Base-by-base conservation (phyloP, 2,113 vertebrate genomes). In the Onychorhynchus coronatus region DNA sequence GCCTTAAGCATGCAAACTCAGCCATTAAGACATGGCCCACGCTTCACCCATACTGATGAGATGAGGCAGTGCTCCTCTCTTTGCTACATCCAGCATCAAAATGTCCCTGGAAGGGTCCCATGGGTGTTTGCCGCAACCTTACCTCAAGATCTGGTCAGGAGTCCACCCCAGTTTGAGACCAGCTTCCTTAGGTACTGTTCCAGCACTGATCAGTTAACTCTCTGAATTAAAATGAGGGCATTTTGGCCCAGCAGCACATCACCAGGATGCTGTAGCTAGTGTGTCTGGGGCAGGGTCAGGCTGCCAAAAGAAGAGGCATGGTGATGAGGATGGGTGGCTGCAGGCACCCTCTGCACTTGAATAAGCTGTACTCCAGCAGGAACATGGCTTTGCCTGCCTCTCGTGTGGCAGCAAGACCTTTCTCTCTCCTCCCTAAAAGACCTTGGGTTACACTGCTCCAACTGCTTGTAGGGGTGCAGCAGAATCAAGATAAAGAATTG, bases 51-150 rank as follows among this genome's bases (percentile, higher is more conserved):
- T 7, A 12, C 15, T 37, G 17, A 14, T 39, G 5, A 56, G 27
- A 42, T 3, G 6, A 65, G 18, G 21, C 46, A 61, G 41, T 2
- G 25, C 47, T 73, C 33, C 78, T 15, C 28, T 24, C 61, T 3
- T 0, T 12, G 21, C n/a, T 41, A 33, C 27, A 12, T 12, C 37
- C 52, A 59, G 33, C 70, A 88, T 1, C 30, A 10, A 37, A 72
- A 14, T 2, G 8, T 6, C 6, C 24, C 56, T 66, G 46, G 18
- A 50, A 78, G 20, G 15, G 16, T 46, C 11, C 10, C 12, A 7
- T 0, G 2, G 20, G 8, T 15, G 8, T 0, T 2, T 12, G 5
- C 2, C 9, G 6, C 67, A 59, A 11, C 20, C 11, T 72, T 24
- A 75, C 6, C 4, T 4, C 0, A 1, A 66, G 27, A 61, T 71